Evolutionary conservation across 2,797 vertebrate genomes (phyloP), one percentile per base, ranked within the genome.

Genomic region (Gorsachius magnificus): DNA sequence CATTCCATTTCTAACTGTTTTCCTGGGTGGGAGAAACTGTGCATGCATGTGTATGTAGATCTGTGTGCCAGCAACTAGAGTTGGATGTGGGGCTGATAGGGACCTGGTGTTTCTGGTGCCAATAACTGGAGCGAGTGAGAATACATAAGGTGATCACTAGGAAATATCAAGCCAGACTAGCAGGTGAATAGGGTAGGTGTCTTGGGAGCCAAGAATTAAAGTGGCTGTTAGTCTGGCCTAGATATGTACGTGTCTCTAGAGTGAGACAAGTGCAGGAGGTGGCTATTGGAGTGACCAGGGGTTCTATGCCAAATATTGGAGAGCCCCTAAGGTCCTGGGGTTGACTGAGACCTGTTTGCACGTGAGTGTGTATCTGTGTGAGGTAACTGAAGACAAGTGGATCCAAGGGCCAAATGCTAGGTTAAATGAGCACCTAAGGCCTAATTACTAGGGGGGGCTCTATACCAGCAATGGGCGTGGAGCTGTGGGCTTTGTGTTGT

Each of bases 281-380:
- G 21, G 26, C 31, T 41, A 8, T 9, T 31, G n/a, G 19, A 46
- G 18, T 26, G 16, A 38, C 28, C 7, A n/a, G 36, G 6, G 2
- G 22, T 68, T 90, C 45, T 60, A 69, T 16, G 21, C 10, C 54
- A 61, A 76, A 58, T 46, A n/a, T 15, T 48, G 33, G 18, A 71
- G 53, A 66, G 2, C 36, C 20, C 3, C 13, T 18, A 48, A 1
- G 4, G 2, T 61, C 10, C n/a, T 41, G 14, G 22, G 4, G 6
- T 36, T 72, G 56, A 13, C 21, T 43, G 48, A 64, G 9, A 43
- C 14, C 7, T 75, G 5, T 75, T 83, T 68, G 21, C 14, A 16
- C 28, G 5, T 20, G 16, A 51, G 7, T 28, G 6, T 25, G 5
- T 71, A 50, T 41, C 33, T 61, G 20, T 48, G 28, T 31, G 51